Conservation (phyloP, 2,113 vertebrate species). For the Misgurnus anguillicaudatus region DNA sequence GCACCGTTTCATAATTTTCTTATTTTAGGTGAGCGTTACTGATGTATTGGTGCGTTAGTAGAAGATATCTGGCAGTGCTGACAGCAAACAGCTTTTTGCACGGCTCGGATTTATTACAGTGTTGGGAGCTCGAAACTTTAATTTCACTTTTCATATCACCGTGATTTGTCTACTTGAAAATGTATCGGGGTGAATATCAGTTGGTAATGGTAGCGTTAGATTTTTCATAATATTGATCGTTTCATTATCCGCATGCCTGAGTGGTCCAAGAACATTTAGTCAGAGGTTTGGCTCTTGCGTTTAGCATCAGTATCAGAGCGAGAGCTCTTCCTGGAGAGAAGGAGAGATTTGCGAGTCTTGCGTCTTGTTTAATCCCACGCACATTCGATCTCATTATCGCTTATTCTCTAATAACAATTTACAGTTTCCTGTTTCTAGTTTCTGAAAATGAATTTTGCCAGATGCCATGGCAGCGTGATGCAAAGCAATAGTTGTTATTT, state of each 20-base stretch:
- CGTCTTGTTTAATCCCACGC: constrained; percentile 10
- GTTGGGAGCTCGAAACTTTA: no score
- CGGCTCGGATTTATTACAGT: background rate
- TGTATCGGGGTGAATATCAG: background rate
- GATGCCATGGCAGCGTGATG: constrained; percentile 40
- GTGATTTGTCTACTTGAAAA: background rate
- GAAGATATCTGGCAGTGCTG: constrained; percentile 39
- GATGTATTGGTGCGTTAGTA: background rate
- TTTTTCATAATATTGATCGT: background rate
- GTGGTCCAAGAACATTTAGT: background rate
- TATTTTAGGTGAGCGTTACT: background rate
- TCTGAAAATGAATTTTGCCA: constrained; percentile 23
- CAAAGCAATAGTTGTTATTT: constrained; percentile 24
- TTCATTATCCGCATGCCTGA: background rate
- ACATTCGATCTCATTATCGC: constrained; percentile 14
- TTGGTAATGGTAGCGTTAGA: background rate
- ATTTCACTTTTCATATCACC: background rate
- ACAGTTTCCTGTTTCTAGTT: constrained; percentile 23
- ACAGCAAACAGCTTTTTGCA: constrained; percentile 19
- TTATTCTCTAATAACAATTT: constrained; percentile 32
- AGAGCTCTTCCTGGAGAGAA: background rate
- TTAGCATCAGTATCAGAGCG: constrained; percentile 13
- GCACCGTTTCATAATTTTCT: background rate
- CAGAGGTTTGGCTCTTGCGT: background rate
- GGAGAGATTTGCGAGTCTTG: constrained; percentile 14